phyloP scores from a whole-genome alignment of 2,888 invertebrate species.

The Altica lythri region DNA sequence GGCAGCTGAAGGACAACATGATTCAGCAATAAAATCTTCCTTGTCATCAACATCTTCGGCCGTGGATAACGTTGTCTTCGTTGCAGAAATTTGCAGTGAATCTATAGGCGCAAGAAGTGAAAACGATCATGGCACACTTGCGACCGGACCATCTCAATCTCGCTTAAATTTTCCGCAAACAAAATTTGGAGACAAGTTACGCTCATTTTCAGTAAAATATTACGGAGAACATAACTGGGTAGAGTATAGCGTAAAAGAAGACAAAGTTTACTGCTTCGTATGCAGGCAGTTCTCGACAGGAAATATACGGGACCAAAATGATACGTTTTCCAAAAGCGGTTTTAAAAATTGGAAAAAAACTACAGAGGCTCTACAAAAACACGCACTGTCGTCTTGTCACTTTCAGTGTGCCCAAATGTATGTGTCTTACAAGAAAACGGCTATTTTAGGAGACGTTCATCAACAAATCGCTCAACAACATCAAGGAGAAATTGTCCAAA shows the following conservation, averaged over 20 bases:
- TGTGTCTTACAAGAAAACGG: conserved; percentile 11
- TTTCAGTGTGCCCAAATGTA: neutral
- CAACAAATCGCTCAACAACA: conserved; percentile 8
- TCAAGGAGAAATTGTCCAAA: conserved; percentile 11
- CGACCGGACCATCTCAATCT: neutral
- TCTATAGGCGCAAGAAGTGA: neutral
- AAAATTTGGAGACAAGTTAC: neutral
- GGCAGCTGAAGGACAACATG: too few species aligned
- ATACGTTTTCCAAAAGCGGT: conserved; percentile 14
- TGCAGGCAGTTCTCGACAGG: conserved; percentile 1
- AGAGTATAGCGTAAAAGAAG: conserved; percentile 13
- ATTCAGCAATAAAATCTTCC: neutral
- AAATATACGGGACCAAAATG: conserved; percentile 9
- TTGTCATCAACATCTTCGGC: neutral
- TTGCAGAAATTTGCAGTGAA: neutral
- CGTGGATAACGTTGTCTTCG: neutral
- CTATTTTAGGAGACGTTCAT: conserved; percentile 4
- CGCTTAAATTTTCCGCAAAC: neutral
- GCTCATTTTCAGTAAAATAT: neutral
- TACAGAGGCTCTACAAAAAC: conserved; percentile 15
- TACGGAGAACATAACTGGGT: conserved; percentile 17
- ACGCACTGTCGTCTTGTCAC: conserved; percentile 9
- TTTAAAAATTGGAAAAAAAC: conserved; percentile 15
- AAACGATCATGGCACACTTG: neutral
- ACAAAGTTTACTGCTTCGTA: conserved; percentile 14